Evolutionary conservation across 2,797 vertebrate species (phyloP).

Genomic region (Acestrorhynchus altus): DNA sequence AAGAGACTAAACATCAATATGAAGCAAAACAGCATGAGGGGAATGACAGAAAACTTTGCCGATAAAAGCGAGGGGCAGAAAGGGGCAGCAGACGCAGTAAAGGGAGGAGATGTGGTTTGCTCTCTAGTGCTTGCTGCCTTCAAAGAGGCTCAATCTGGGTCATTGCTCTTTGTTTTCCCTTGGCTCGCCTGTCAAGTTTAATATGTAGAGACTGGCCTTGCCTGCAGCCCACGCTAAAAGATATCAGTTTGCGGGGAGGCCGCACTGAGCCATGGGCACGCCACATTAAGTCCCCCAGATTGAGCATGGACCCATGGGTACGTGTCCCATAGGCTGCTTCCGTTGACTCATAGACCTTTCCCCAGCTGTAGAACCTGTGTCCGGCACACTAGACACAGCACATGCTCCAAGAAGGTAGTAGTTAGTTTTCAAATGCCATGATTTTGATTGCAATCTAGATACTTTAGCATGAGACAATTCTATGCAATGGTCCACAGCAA

Average conservation of each 20-base stretch:
- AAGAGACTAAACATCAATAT: neutral
- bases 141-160: constrained; percentile 75
- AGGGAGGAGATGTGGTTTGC: constrained; percentile 59
- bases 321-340: constrained; percentile 56
- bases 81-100: constrained; percentile 35
- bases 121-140: constrained; percentile 61
- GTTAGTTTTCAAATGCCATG: neutral
- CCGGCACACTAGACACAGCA: constrained; percentile 37
- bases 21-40: constrained; percentile 35
- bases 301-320: constrained; percentile 68
- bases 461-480: too few relatives aligned
- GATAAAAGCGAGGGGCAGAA: constrained; percentile 30
- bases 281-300: constrained; percentile 66
- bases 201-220: constrained; percentile 78
- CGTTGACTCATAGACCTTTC: constrained; percentile 72
- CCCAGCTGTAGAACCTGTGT: constrained; percentile 56
- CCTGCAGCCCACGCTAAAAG: constrained; percentile 73
- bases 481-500: too few relatives aligned
- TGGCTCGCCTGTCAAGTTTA: constrained; percentile 78
- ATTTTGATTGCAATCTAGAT: neutral
- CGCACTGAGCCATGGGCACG: constrained; percentile 34
- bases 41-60: constrained; percentile 34
- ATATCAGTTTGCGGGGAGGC: constrained; percentile 71
- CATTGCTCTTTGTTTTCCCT: constrained; percentile 77
- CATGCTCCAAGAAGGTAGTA: constrained; percentile 6